A percentile compares a stretch with the other conserved stretches of the same genome.
phyloP scores from a whole-genome alignment of 2,113 vertebrate genomes.

The Uria lomvia region DNA sequence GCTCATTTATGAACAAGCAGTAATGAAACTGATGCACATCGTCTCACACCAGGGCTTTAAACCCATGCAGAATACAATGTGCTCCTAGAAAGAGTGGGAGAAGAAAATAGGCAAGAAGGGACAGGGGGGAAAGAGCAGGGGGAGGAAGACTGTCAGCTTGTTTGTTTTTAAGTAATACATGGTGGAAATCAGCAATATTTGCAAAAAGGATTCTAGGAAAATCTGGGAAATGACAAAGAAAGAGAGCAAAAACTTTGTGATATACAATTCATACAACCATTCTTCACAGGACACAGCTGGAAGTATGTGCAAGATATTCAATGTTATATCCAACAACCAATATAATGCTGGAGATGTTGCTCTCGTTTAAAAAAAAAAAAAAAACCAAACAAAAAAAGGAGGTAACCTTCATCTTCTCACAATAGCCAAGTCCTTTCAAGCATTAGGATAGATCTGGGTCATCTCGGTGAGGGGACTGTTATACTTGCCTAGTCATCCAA shows the following conservation, averaged over 20 bases:
- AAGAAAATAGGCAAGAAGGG: not conserved
- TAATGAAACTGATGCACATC: not conserved
- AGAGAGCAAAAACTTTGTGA: not conserved
- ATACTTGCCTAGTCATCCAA: constrained; percentile 7
- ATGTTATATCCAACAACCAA: not conserved
- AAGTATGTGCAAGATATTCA: not conserved
- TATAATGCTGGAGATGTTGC: not conserved
- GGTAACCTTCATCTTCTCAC: not conserved
- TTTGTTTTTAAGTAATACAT: not conserved
- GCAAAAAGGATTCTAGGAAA: not conserved
- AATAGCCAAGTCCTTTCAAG: not conserved
- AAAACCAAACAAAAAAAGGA: not conserved
- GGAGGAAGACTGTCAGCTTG: not conserved
- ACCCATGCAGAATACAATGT: not conserved
- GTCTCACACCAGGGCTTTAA: not conserved
- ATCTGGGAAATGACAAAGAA: not conserved
- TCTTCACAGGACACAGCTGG: not conserved
- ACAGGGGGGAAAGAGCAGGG: not conserved
- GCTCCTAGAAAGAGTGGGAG: not conserved
- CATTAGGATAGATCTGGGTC: not conserved
- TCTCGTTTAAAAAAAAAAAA: not conserved
- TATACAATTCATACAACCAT: not conserved
- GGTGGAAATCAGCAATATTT: not conserved
- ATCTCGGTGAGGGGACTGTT: not conserved
- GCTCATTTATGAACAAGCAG: not conserved